These are phyloP conservation scores for Dascyllus trimaculatus DNA, from an alignment of 2,113 vertebrate genomes.

Conservation along the genomic window DNA sequence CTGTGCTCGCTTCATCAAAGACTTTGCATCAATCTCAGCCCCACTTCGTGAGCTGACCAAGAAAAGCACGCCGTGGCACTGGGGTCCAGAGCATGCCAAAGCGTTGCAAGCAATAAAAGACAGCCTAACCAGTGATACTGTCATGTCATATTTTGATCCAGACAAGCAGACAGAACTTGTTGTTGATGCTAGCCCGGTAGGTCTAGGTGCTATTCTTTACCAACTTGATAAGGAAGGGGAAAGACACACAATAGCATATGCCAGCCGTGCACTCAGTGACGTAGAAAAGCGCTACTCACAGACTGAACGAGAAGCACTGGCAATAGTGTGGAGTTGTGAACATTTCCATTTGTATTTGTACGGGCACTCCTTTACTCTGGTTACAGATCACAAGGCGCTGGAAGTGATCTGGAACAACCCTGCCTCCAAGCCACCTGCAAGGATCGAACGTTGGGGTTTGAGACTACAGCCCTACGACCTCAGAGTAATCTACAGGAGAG, in stretches of 20 bases:
- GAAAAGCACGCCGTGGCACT: background rate
- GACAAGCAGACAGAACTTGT: background rate
- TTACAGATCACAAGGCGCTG: slow-evolving; percentile 17
- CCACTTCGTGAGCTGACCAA: slow-evolving; percentile 31
- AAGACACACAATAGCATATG: slow-evolving; percentile 32
- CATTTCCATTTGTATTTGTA: background rate
- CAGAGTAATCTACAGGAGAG: slow-evolving; percentile 39
- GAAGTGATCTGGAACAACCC: slow-evolving; percentile 55
- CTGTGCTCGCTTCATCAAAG: slow-evolving; percentile 36
- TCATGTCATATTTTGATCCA: background rate
- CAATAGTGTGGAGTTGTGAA: background rate
- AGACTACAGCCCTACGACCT: slow-evolving; percentile 49
- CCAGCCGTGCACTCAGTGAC: background rate
- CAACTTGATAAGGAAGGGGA: slow-evolving; percentile 5
- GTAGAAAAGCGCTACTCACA: background rate
- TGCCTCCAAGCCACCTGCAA: slow-evolving; percentile 40
- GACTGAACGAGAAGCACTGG: background rate
- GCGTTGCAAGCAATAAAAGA: background rate
- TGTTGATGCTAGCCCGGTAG: background rate
- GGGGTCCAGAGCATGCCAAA: background rate
- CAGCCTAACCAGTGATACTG: background rate
- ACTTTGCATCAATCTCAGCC: slow-evolving; percentile 35
- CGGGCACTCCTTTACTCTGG: background rate
- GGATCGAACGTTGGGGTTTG: slow-evolving; percentile 47
- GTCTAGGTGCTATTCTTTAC: background rate